Conservation (phyloP, 2,113 vertebrate species). For the Chaetops frenatus region DNA sequence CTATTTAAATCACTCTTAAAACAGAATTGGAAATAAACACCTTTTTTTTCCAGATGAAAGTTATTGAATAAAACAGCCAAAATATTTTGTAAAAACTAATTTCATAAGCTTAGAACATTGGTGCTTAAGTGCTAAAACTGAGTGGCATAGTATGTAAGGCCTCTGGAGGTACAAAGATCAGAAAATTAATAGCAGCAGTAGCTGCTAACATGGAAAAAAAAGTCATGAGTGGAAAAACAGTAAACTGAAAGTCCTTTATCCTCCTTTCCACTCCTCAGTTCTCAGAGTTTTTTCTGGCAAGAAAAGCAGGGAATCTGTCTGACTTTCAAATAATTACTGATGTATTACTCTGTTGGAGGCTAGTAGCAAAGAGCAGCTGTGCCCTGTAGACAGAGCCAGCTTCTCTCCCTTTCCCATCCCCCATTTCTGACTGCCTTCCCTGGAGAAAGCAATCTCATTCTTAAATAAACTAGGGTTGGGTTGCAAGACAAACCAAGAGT, state of each 20-base stretch:
- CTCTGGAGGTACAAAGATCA: neutral
- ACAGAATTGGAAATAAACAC: neutral
- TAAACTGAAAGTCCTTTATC: slow-evolving; percentile 55
- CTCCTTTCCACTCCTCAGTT: slow-evolving; percentile 25
- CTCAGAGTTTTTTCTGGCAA: slow-evolving; percentile 60
- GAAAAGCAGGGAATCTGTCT: slow-evolving; percentile 51
- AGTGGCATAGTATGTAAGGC: neutral
- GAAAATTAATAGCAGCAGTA: slow-evolving; percentile 7
- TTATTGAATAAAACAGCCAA: neutral
- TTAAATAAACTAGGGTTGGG: slow-evolving; percentile 14
- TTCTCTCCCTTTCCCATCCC: slow-evolving; percentile 12
- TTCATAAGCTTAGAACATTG: neutral
- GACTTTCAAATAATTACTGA: slow-evolving; percentile 49
- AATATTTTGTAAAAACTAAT: neutral
- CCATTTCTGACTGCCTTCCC: neutral
- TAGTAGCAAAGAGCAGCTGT: slow-evolving; percentile 50
- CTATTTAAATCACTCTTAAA: neutral
- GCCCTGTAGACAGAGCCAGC: neutral
- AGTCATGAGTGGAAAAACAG: slow-evolving; percentile 1
- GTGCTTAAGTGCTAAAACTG: neutral
- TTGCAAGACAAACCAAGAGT: slow-evolving; percentile 18
- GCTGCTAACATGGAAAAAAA: slow-evolving; percentile 35
- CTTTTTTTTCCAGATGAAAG: neutral
- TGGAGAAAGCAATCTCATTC: neutral
- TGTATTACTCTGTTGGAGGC: slow-evolving; percentile 30